Evolutionary conservation across 2,113 vertebrate species (phyloP).

Genomic region (Cebus imitator): DNA sequence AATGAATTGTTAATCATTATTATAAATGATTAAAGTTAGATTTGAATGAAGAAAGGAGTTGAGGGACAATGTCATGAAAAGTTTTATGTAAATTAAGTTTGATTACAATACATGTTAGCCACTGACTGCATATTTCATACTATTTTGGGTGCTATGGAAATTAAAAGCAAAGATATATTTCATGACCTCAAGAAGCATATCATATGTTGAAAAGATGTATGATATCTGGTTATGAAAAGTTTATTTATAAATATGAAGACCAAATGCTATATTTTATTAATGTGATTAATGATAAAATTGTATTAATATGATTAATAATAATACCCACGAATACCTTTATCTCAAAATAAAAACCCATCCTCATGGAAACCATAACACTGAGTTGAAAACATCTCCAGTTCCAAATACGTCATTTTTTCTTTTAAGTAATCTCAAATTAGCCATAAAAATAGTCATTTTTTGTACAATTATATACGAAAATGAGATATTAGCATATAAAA

Average conservation of each 20-base stretch:
- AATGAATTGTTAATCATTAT: neutral
- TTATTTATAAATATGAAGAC: neutral
- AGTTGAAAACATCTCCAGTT: too few relatives aligned
- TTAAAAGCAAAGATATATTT: neutral
- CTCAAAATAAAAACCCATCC: too few relatives aligned
- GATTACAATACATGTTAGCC: neutral
- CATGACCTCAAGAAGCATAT: neutral
- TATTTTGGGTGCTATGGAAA: neutral
- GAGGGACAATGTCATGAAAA: neutral
- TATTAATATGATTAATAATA: neutral
- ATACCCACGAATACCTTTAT: neutral
- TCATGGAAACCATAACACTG: too few relatives aligned
- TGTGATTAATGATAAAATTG: neutral
- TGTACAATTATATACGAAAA: too few relatives aligned
- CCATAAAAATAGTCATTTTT: neutral
- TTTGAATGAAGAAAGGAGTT: neutral
- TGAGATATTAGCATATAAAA: too few relatives aligned
- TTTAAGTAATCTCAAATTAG: neutral
- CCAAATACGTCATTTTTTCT: neutral
- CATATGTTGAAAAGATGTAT: neutral
- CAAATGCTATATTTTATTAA: neutral
- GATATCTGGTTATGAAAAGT: neutral
- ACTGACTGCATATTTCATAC: neutral
- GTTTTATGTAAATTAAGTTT: neutral
- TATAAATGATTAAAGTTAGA: neutral